Evolutionary conservation across 2,113 vertebrate genomes (phyloP), one percentile per base, ranked within the genome.

Genomic region (Hypanus sabinus): DNA sequence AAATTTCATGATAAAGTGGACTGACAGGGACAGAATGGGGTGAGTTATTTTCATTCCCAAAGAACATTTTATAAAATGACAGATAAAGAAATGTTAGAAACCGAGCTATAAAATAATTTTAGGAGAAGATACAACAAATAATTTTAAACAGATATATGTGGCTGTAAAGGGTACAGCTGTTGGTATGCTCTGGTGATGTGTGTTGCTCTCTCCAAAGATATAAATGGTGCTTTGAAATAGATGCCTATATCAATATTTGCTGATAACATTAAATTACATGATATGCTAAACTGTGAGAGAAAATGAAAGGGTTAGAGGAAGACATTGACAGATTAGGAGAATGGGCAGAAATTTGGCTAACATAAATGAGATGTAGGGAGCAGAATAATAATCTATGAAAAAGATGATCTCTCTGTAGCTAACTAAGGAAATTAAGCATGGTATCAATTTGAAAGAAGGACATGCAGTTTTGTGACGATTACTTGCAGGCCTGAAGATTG

Each of bases 161-260:
- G 85, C 24, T 65, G 60, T n/a, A 65, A 57, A 88, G 33, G 57
- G n/a, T 60, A 30, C 12, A 65, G 24, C 57, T 62, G 11, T 60
- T 14, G 24, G 24, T 55, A 5, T 57, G 8, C 83, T 30, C 12
- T 16, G 27, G 55, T 24, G 27, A 33, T 88, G 57, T 33, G 30
- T 83, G 38, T 22, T 20, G 57, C 57, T 83, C 38, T 83, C 80
- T 83, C 20, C 38, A 83, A 55, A 55, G 24, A 62, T 88, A 88
- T 62, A 88, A 88, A 65, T 88, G 27, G 24, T 65, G 30, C 30
- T 24, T 60, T 57, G 46, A 62, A 27, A 88, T 33, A n/a, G 85
- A 88, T 24, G 80, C 30, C 22, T 88, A 88, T 65, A 62, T 88
- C 27, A 88, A 65, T 65, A 65, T 88, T 88, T 88, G 85, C 57